Base-by-base conservation (phyloP, 2,888 invertebrate species). In the Diplolepis rosae region DNA sequence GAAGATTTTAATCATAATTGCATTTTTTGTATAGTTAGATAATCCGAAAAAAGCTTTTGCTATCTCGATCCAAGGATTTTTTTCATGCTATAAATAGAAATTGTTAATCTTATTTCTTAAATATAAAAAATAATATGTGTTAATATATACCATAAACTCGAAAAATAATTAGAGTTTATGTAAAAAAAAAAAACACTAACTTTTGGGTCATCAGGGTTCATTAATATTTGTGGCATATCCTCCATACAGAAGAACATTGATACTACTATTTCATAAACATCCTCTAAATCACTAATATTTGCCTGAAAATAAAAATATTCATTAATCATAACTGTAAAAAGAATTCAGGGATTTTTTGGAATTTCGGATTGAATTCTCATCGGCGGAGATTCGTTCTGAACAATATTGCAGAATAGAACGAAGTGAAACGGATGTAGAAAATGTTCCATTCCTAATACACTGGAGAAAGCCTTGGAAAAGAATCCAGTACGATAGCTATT, bases 141-240 rank as follows among this genome's bases (percentile, higher is more conserved):
- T 7, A 13, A n/a, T n/a, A n/a, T n/a, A n/a, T n/a, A n/a, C n/a
- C n/a, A n/a, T n/a, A n/a, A n/a, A n/a, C n/a, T n/a, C n/a, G n/a
- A n/a, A n/a, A n/a, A n/a, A n/a, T n/a, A n/a, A n/a, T n/a, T n/a
- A n/a, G n/a, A n/a, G n/a, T n/a, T n/a, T n/a, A n/a, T n/a, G n/a
- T n/a, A n/a, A n/a, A n/a, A n/a, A n/a, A n/a, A n/a, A 7, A 1
- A 45, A 18, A 9, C 9, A 39, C 61, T 39, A 22, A 61, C 91
- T 86, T 91, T 91, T 0, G 90, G 91, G 81, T 91, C 86, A 15
- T 86, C 84, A 0, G 90, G 90, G 77, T 91, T 90, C 54, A 89
- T 86, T 52, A 92, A 82, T 80, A 92, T 83, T 76, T 92, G 90
- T 0, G 92, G 92, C 54, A 91, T 89, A 69, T 91, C 91, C 73